phyloP scores from a whole-genome alignment of 2,113 vertebrate species.

The Puma concolor region DNA sequence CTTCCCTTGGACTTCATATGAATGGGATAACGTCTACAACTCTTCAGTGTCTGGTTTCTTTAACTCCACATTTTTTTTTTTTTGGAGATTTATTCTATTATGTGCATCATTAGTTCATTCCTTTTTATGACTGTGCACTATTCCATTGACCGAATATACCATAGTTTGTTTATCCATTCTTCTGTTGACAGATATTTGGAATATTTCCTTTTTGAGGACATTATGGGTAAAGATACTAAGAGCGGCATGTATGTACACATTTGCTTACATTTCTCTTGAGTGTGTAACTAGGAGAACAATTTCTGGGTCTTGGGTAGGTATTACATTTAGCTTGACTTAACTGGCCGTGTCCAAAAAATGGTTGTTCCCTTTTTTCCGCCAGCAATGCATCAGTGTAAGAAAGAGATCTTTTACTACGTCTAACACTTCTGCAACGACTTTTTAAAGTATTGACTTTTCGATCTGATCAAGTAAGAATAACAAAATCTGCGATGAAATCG shows the following conservation, averaged over 20 bases:
- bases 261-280: background rate
- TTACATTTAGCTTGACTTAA: background rate
- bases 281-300: background rate
- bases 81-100: background rate
- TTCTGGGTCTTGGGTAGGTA: background rate
- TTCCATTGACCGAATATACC: background rate
- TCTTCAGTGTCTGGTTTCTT: background rate
- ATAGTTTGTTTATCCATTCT: background rate
- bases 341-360: background rate
- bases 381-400: background rate
- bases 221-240: background rate
- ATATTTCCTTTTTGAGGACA: background rate
- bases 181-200: background rate
- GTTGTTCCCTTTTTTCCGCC: background rate
- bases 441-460: background rate
- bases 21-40: background rate
- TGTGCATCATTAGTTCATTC: background rate
- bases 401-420: background rate
- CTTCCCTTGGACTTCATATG: background rate
- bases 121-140: background rate
- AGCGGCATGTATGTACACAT: background rate
- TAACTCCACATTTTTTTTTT: background rate
- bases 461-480: background rate
- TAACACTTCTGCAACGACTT: background rate
- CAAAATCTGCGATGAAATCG: slow-evolving; percentile 32